These are phyloP conservation scores for Pogonophryne albipinna DNA, from an alignment of 2,797 vertebrate species.

Conservation along the genomic window DNA sequence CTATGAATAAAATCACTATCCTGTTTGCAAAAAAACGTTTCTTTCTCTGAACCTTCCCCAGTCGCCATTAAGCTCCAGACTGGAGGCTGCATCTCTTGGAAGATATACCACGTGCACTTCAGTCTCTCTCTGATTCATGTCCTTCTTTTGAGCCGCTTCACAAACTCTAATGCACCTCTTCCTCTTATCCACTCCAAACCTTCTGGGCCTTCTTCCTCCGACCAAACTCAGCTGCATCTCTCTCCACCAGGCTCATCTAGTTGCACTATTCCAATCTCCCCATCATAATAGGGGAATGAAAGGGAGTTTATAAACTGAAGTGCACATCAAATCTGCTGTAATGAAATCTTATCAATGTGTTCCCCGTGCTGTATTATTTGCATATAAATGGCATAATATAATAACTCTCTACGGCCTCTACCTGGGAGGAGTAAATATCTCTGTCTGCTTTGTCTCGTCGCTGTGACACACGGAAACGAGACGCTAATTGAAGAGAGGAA, in stretches of 20 bases:
- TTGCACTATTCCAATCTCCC: slow-evolving; percentile 73
- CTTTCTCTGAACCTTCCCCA: slow-evolving; percentile 5
- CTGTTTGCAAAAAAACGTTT: slow-evolving; percentile 13
- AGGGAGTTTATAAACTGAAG: slow-evolving; percentile 85
- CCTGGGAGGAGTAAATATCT: slow-evolving; percentile 87
- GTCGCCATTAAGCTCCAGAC: slow-evolving; percentile 13
- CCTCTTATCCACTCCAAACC: slow-evolving; percentile 9
- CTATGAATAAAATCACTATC: slow-evolving; percentile 41
- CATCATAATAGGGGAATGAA: slow-evolving; percentile 84
- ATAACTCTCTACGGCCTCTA: slow-evolving; percentile 79
- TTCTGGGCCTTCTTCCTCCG: not conserved
- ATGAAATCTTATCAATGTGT: slow-evolving; percentile 85
- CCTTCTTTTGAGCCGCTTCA: slow-evolving; percentile 4
- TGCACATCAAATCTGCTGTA: slow-evolving; percentile 84
- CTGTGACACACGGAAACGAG: slow-evolving; percentile 76
- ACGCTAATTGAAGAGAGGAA: slow-evolving; percentile 86
- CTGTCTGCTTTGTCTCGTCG: slow-evolving; percentile 81
- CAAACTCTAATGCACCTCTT: not conserved
- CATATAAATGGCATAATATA: slow-evolving; percentile 89
- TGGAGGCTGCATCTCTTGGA: slow-evolving; percentile 24
- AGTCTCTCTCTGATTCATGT: slow-evolving; percentile 11
- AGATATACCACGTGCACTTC: slow-evolving; percentile 29
- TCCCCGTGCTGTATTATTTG: slow-evolving; percentile 83
- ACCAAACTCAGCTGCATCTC: slow-evolving; percentile 18
- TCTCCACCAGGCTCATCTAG: slow-evolving; percentile 47